Conservation (phyloP, 1,140 invertebrate species). For the Brachionus koreanus region DNA sequence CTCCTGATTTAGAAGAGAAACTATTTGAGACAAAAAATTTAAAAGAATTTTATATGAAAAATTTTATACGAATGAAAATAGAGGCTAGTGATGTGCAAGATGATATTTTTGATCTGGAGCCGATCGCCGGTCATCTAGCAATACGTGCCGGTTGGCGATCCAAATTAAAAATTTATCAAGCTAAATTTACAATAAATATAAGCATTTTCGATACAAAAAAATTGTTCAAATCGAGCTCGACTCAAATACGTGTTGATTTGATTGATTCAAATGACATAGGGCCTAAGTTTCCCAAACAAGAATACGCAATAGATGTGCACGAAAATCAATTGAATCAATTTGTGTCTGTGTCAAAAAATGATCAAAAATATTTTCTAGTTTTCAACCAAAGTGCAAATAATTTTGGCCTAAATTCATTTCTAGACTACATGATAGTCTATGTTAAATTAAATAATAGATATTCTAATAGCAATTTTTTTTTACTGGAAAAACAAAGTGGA, state of each 20-base stretch:
- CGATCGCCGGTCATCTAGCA: not conserved
- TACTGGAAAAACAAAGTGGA: constrained; percentile 3
- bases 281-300: not conserved
- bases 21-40: not conserved
- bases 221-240: not conserved
- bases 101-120: constrained; percentile 16
- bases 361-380: constrained; percentile 9
- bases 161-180: not conserved
- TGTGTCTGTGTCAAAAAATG: not conserved
- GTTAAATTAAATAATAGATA: not conserved
- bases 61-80: not conserved
- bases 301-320: not conserved
- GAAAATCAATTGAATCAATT: not conserved
- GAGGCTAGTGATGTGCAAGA: not conserved
- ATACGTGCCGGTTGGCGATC: not conserved
- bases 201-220: constrained; percentile 4
- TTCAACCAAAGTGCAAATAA: not conserved
- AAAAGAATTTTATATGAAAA: not conserved
- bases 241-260: not conserved
- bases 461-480: not conserved
- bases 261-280: not conserved
- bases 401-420: not conserved
- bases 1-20: not conserved
- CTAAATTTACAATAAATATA: not conserved
- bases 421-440: not conserved